Evolutionary conservation across 2,113 vertebrate species (phyloP).

Genomic region (Zapornia atra): DNA sequence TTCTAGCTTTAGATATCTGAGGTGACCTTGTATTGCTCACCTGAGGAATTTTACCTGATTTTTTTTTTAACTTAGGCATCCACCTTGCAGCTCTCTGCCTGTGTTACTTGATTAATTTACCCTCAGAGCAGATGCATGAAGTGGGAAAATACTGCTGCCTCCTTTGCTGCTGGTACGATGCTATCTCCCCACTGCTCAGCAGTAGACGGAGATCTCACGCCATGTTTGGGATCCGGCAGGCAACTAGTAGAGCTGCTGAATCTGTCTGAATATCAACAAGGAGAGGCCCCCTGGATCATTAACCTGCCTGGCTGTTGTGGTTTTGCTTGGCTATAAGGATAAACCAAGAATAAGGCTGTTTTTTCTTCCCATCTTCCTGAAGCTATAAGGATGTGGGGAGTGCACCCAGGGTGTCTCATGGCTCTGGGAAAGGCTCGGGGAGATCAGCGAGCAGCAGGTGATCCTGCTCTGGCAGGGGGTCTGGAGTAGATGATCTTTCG

Average conservation of each 20-base stretch:
- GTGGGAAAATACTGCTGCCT: not conserved
- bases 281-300: not conserved
- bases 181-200: not conserved
- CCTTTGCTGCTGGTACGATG: not conserved
- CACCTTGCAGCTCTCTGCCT: not conserved
- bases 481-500: no score
- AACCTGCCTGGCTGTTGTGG: no score
- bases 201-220: not conserved
- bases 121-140: not conserved
- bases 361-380: not conserved
- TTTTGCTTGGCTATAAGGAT: not conserved
- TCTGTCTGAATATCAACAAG: not conserved
- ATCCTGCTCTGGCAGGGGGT: not conserved
- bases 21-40: not conserved
- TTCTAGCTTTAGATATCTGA: not conserved
- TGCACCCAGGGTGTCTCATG: not conserved
- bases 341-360: not conserved
- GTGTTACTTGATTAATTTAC: not conserved
- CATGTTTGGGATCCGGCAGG: accelerated
- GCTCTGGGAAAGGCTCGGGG: not conserved
- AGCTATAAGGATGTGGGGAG: not conserved
- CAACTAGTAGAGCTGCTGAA: not conserved
- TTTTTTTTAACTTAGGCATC: not conserved
- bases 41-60: not conserved
- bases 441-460: accelerated